Evolutionary conservation across 2,888 invertebrate genomes (phyloP).

Genomic region (Tachystola acroxantha): DNA sequence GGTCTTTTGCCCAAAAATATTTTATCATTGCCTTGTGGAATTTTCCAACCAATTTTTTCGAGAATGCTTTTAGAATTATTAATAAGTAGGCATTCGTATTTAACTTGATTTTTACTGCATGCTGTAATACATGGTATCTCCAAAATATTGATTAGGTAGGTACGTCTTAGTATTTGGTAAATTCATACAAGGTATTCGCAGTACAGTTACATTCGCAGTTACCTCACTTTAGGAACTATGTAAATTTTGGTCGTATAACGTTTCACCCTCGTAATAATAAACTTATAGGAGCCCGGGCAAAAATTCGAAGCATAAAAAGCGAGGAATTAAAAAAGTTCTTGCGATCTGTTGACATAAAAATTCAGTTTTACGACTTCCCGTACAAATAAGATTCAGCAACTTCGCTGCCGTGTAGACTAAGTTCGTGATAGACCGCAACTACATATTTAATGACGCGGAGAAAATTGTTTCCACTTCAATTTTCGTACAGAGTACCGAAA

Average conservation of each 20-base stretch:
- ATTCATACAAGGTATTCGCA: not conserved
- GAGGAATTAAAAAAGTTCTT: slow-evolving; percentile 55
- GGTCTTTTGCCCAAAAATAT: slow-evolving; percentile 1
- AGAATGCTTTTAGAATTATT: not conserved
- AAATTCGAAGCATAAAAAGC: slow-evolving; percentile 37
- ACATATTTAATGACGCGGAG: slow-evolving; percentile 33
- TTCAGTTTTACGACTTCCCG: slow-evolving; percentile 45
- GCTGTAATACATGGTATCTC: no score
- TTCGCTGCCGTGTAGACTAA: slow-evolving; percentile 11
- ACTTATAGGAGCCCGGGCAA: slow-evolving; percentile 21
- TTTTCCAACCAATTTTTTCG: slow-evolving; percentile 2
- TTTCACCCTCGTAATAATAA: slow-evolving; percentile 8
- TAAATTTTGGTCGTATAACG: slow-evolving; percentile 6
- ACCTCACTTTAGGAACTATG: no score
- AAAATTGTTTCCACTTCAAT: slow-evolving; percentile 32
- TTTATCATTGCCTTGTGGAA: slow-evolving; percentile 2
- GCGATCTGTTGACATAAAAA: slow-evolving; percentile 50
- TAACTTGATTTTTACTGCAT: no score
- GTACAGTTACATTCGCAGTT: no score
- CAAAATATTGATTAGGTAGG: no score
- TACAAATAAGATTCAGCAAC: slow-evolving; percentile 28
- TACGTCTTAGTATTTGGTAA: not conserved
- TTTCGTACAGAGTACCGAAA: slow-evolving; percentile 11
- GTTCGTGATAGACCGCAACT: slow-evolving; percentile 22
- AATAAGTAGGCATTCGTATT: no score